Conservation (phyloP, 2,888 invertebrate species). For the Ophraella communa region DNA sequence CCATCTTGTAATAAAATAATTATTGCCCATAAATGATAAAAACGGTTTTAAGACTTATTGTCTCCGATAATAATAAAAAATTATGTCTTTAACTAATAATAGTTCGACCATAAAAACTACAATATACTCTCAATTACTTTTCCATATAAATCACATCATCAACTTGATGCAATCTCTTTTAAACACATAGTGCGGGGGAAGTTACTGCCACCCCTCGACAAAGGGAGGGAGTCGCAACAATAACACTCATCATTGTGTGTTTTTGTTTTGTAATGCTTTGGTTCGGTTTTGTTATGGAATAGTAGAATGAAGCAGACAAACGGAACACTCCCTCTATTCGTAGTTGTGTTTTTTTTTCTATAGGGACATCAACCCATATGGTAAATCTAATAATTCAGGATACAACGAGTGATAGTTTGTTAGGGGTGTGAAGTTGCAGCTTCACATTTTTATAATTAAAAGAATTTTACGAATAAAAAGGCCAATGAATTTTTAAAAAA, state of each 20-base stretch:
- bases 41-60: too few species aligned
- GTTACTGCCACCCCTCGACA: neutral
- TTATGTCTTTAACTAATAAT: too few species aligned
- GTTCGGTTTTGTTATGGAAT: neutral
- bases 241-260: constrained; percentile 10
- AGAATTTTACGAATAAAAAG: too few species aligned
- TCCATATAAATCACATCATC: neutral
- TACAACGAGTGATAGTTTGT: neutral
- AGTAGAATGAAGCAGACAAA: neutral
- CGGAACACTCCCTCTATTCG: neutral
- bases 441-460: too few species aligned
- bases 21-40: too few species aligned
- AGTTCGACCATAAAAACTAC: too few species aligned
- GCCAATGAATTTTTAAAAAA: too few species aligned
- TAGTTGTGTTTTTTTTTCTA: neutral
- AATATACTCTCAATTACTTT: too few species aligned
- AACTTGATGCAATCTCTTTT: neutral
- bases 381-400: neutral
- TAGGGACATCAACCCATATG: neutral
- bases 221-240: neutral
- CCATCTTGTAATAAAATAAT: too few species aligned
- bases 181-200: neutral
- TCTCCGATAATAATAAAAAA: too few species aligned
- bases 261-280: constrained; percentile 4
- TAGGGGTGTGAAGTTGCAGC: neutral